Percentiles rank a stretch among this genome's conserved stretches.
phyloP scores from a whole-genome alignment of 2,797 vertebrate genomes.

The Gouania willdenowi region DNA sequence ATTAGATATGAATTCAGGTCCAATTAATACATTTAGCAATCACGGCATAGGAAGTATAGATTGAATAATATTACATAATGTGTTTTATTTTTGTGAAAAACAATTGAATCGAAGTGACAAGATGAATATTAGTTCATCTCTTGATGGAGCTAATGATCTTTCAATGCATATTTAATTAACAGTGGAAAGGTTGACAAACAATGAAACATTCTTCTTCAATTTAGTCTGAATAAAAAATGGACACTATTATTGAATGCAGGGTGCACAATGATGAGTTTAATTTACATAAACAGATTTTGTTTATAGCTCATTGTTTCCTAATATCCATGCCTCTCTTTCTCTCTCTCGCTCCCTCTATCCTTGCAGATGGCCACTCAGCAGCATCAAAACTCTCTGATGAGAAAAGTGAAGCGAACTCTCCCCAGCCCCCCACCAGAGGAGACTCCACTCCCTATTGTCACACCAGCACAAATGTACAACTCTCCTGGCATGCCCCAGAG shows the following conservation, averaged over 20 bases:
- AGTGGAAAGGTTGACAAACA: slow-evolving; percentile 3
- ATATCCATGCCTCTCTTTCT: slow-evolving; percentile 57
- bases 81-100: no score
- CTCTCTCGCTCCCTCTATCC: no score
- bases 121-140: slow-evolving; percentile 3
- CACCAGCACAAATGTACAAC: slow-evolving; percentile 90
- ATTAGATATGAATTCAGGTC: no score
- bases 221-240: slow-evolving; percentile 18
- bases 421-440: slow-evolving; percentile 98
- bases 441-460: slow-evolving; percentile 84
- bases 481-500: slow-evolving; percentile 85
- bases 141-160: not conserved
- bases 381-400: slow-evolving; percentile 88
- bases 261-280: slow-evolving; percentile 47
- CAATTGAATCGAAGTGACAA: no score
- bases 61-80: not conserved
- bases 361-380: slow-evolving; percentile 89
- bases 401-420: slow-evolving; percentile 97
- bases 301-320: slow-evolving; percentile 55
- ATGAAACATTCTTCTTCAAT: slow-evolving; percentile 12
- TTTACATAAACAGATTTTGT: slow-evolving; percentile 59
- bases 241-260: slow-evolving; percentile 25
- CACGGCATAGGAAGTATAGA: no score
- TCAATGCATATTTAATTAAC: slow-evolving; percentile 12
- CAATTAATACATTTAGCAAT: no score